These are phyloP conservation scores for Atta colombica DNA, from an alignment of 1,140 invertebrate species.

Conservation along the genomic window DNA sequence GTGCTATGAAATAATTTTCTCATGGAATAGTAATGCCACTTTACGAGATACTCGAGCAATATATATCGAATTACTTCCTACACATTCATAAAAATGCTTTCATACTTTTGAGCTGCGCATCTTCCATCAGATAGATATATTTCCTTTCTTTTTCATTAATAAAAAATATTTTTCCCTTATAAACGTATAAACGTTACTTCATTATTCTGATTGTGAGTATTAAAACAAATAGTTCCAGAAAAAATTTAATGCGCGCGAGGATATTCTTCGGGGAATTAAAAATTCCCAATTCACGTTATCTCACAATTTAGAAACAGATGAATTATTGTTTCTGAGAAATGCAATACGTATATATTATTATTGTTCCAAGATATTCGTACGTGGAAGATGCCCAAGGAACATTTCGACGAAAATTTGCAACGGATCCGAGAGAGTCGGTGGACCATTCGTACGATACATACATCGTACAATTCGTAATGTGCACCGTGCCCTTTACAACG, in stretches of 20 bases:
- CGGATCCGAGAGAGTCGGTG: conserved; percentile 37
- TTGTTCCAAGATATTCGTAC: neutral
- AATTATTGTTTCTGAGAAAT: neutral
- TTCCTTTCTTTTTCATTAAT: neutral
- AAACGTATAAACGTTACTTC: conserved; percentile 4
- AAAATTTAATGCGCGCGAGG: neutral
- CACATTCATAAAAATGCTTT: conserved; percentile 31
- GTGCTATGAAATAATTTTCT: conserved; percentile 13
- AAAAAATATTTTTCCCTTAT: conserved; percentile 41
- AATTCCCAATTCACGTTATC: neutral
- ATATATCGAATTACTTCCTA: conserved; percentile 9
- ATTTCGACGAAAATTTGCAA: conserved; percentile 21
- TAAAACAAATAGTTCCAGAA: neutral
- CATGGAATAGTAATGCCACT: conserved; percentile 17
- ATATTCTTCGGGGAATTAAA: neutral
- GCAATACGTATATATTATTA: neutral
- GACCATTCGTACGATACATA: conserved; percentile 32
- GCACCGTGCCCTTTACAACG: neutral
- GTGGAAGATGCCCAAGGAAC: conserved; percentile 27
- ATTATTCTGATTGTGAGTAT: neutral
- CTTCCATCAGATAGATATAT: neutral
- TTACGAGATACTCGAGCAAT: conserved; percentile 31
- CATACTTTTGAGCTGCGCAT: conserved; percentile 7
- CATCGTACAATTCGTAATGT: conserved; percentile 12
- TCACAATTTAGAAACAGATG: neutral